Percentiles rank a stretch among this genome's conserved stretches.
Conservation (phyloP, 2,888 invertebrate species). For the Drosophila putrida region DNA sequence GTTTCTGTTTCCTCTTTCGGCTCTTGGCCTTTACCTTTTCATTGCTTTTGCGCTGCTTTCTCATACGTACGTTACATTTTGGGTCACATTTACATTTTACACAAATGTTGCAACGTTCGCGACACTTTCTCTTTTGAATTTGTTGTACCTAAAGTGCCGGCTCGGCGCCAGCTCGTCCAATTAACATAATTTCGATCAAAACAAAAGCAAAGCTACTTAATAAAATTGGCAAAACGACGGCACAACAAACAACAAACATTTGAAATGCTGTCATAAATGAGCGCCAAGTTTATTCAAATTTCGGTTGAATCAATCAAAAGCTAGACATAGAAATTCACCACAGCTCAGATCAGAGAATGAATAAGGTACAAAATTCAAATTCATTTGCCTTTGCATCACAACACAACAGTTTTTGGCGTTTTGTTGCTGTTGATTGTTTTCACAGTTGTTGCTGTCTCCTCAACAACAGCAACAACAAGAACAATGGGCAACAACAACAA, state of each 20-base stretch:
- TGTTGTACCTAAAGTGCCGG: conserved; percentile 15
- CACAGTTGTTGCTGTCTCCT: conserved; percentile 56
- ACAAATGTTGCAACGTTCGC: conserved; percentile 55
- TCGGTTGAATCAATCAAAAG: conserved; percentile 31
- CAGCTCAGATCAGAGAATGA: conserved; percentile 6
- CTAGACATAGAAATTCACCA: conserved; percentile 50
- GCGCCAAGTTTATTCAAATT: conserved; percentile 15
- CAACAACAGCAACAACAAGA: too few relatives aligned
- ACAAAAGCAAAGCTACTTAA: conserved; percentile 39
- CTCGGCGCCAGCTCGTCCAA: conserved; percentile 12
- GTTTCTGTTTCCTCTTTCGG: conserved; percentile 30
- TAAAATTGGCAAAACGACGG: conserved; percentile 13
- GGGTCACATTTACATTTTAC: conserved; percentile 65
- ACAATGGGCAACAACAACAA: too few relatives aligned
- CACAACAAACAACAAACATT: conserved; percentile 9
- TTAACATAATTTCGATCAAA: conserved; percentile 49
- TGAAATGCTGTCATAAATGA: conserved; percentile 30
- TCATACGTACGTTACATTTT: conserved; percentile 48
- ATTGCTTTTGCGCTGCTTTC: conserved; percentile 43
- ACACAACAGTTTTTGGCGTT: conserved; percentile 52
- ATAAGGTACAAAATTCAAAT: conserved; percentile 35
- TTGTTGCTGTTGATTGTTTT: conserved; percentile 59
- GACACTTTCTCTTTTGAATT: conserved; percentile 73
- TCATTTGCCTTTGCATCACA: conserved; percentile 57
- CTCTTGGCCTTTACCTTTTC: conserved; percentile 35